Conservation (phyloP, 2,888 invertebrate genomes). For the Pycnomerus fuliginosus region DNA sequence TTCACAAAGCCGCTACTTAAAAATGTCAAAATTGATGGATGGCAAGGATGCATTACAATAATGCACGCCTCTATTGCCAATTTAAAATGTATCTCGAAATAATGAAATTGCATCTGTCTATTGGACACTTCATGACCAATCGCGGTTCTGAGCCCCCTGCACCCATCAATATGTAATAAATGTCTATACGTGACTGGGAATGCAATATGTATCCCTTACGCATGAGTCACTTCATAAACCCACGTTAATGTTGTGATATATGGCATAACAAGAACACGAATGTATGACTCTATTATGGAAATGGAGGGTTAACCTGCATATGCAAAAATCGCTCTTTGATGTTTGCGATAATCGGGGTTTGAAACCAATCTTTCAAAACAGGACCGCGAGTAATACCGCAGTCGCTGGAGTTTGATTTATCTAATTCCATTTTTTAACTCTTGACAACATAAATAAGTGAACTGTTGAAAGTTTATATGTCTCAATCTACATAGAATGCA, state of each 20-base stretch:
- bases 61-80: constrained; percentile 41
- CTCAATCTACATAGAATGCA: constrained; percentile 22
- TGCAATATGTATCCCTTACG: constrained; percentile 43
- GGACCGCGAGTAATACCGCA: no score
- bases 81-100: constrained; percentile 37
- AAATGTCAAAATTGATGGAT: constrained; percentile 46
- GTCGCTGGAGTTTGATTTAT: no score
- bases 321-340: no score
- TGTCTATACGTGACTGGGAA: constrained; percentile 37
- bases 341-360: no score
- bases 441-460: no score
- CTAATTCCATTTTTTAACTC: no score
- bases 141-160: constrained; percentile 39
- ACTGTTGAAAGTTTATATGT: constrained; percentile 16
- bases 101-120: constrained; percentile 46
- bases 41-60: constrained; percentile 32
- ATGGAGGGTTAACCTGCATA: constrained; percentile 27
- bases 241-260: constrained; percentile 44
- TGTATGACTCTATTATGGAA: constrained; percentile 41
- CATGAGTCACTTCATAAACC: constrained; percentile 45
- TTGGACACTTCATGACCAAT: constrained; percentile 45
- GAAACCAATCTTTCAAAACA: no score
- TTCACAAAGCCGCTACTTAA: constrained; percentile 36
- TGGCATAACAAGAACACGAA: constrained; percentile 38
- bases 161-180: constrained; percentile 47